phyloP scores from a whole-genome alignment of 2,113 vertebrate genomes.

The Microtus ochrogaster region DNA sequence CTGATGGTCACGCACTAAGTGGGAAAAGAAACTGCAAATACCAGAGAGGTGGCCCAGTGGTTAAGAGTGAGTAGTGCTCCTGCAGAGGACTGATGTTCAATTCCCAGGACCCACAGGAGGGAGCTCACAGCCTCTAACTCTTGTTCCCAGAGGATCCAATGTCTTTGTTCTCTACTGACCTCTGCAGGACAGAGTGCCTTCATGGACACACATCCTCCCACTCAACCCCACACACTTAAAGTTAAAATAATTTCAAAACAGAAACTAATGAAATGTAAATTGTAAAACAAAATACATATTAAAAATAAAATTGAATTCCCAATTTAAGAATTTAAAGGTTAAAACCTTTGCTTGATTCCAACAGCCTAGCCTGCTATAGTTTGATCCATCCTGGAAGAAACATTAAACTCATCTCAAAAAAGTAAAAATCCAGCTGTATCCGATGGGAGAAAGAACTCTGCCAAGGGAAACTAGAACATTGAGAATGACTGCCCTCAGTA shows the following conservation, averaged over 20 bases:
- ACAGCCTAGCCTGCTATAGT: neutral
- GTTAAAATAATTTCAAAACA: neutral
- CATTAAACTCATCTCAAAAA: neutral
- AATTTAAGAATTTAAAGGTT: slow-evolving; percentile 34
- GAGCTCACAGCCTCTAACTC: neutral
- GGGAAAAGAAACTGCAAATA: too few species aligned
- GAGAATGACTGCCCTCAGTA: neutral
- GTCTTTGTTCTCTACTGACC: neutral
- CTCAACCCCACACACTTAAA: neutral
- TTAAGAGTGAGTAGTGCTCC: too few species aligned
- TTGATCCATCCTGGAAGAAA: slow-evolving; percentile 7
- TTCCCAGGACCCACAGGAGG: neutral
- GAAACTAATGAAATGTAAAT: slow-evolving; percentile 40
- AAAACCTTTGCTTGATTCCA: slow-evolving; percentile 17
- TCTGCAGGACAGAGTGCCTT: too few species aligned
- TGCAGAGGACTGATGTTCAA: neutral
- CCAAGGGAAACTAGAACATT: neutral
- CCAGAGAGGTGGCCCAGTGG: neutral
- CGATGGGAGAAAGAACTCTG: neutral
- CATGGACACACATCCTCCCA: too few species aligned
- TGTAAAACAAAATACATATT: slow-evolving; percentile 42
- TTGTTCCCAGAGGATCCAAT: neutral
- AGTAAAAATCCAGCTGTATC: neutral
- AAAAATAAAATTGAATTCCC: slow-evolving; percentile 39
- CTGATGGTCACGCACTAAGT: too few species aligned